These are phyloP conservation scores for Lasaia peninsularis DNA, from an alignment of 1,140 invertebrate species.

Conservation along the genomic window DNA sequence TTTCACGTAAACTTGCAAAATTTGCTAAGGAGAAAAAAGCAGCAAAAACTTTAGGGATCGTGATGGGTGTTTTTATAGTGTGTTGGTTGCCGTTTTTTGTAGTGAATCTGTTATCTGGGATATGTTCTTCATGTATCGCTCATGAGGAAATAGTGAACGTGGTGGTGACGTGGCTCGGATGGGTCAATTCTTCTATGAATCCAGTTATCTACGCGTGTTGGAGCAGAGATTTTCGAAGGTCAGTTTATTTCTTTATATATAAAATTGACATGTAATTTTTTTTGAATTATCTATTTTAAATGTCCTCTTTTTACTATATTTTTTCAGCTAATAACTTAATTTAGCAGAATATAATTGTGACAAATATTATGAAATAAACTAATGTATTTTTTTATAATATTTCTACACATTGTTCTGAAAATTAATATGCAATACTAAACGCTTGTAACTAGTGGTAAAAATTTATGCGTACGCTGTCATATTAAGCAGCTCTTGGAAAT, in stretches of 20 bases:
- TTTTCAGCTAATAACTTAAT: too few species aligned
- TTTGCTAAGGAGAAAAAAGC: slow-evolving; percentile 97
- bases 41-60: slow-evolving; percentile 95
- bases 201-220: slow-evolving; percentile 98
- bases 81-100: slow-evolving; percentile 99
- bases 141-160: slow-evolving; percentile 94
- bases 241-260: background rate
- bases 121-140: slow-evolving; percentile 91
- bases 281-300: too few species aligned
- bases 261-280: too few species aligned
- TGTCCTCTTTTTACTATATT: too few species aligned
- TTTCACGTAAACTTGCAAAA: slow-evolving; percentile 93
- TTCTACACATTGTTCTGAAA: too few species aligned
- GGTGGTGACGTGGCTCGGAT: slow-evolving; percentile 98
- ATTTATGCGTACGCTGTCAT: too few species aligned
- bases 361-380: too few species aligned
- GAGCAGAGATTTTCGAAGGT: slow-evolving; percentile 96
- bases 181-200: slow-evolving; percentile 99
- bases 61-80: slow-evolving; percentile 98
- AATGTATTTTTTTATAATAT: too few species aligned
- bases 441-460: too few species aligned
- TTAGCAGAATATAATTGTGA: too few species aligned
- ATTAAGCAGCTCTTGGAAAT: too few species aligned
- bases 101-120: slow-evolving; percentile 93
- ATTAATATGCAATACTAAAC: too few species aligned